Conservation (phyloP, 2,888 invertebrate species). For the Nematopogon swammerdamellus region DNA sequence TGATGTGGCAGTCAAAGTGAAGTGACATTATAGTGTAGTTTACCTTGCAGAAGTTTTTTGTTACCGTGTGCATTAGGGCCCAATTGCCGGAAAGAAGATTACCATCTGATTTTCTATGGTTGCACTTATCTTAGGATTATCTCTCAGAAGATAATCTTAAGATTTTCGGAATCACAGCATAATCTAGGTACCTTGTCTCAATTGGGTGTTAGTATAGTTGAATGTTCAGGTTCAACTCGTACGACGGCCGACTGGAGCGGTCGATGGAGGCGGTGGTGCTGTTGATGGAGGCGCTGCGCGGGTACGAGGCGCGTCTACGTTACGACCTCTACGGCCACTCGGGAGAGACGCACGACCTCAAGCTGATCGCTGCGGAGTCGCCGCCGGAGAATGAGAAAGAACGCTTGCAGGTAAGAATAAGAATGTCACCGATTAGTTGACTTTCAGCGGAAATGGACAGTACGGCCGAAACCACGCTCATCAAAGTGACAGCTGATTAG, state of each 20-base stretch:
- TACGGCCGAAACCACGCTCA: not conserved
- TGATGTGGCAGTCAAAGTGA: too few species aligned
- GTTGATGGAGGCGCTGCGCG: slow-evolving; percentile 87
- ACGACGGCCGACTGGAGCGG: slow-evolving; percentile 89
- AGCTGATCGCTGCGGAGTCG: slow-evolving; percentile 63
- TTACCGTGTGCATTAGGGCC: too few species aligned
- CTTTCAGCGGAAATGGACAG: not conserved
- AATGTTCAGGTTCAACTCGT: slow-evolving; percentile 81
- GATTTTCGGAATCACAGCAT: too few species aligned
- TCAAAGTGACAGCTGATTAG: too few species aligned
- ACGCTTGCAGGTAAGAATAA: slow-evolving; percentile 75
- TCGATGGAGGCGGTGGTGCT: slow-evolving; percentile 87
- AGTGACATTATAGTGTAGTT: too few species aligned
- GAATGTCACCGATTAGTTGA: slow-evolving; percentile 26
- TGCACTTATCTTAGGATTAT: too few species aligned
- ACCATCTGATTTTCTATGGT: too few species aligned
- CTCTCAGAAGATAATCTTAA: too few species aligned
- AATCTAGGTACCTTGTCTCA: too few species aligned
- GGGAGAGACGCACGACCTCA: slow-evolving; percentile 78
- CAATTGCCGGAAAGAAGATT: too few species aligned
- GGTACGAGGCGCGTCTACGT: slow-evolving; percentile 83
- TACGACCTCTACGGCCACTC: slow-evolving; percentile 95
- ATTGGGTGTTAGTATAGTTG: too few species aligned
- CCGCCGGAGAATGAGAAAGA: slow-evolving; percentile 88
- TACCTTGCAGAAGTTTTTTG: too few species aligned